Evolutionary conservation across 2,888 invertebrate species (phyloP).

Genomic region (Seira sanloemensis): DNA sequence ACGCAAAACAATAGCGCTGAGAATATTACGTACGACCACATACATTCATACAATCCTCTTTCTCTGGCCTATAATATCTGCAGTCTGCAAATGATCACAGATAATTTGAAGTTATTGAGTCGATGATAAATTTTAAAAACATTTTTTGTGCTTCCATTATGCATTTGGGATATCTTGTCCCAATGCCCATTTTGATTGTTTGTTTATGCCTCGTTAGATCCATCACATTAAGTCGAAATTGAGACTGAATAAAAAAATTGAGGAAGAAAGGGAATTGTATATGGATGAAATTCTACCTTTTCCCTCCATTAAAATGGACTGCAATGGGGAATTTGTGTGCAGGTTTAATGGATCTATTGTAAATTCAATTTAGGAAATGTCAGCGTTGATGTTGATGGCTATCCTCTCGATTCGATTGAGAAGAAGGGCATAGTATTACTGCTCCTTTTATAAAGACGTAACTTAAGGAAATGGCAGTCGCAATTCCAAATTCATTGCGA

Average conservation of each 20-base stretch:
- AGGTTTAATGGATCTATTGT: conserved; percentile 59
- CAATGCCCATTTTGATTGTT: conserved; percentile 28
- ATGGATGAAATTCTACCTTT: conserved; percentile 54
- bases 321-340: not conserved
- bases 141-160: conserved; percentile 44
- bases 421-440: conserved; percentile 11
- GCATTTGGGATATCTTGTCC: not conserved
- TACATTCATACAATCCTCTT: not conserved
- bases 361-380: conserved; percentile 54
- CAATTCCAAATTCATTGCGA: conserved; percentile 7
- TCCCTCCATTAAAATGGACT: conserved; percentile 3
- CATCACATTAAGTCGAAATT: conserved; percentile 19
- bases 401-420: conserved; percentile 22
- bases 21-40: not conserved
- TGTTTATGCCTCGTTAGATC: conserved; percentile 46
- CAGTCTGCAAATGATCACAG: conserved; percentile 40
- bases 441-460: not conserved
- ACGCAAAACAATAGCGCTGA: not conserved
- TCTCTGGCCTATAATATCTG: not conserved
- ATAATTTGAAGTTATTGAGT: conserved; percentile 51
- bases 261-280: not conserved
- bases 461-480: not conserved
- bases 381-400: conserved; percentile 52
- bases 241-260: not conserved
- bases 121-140: conserved; percentile 58